Evolutionary conservation across 2,113 vertebrate genomes (phyloP), one percentile per base, ranked within the genome.

Genomic region (Melanerpes aurifrons): DNA sequence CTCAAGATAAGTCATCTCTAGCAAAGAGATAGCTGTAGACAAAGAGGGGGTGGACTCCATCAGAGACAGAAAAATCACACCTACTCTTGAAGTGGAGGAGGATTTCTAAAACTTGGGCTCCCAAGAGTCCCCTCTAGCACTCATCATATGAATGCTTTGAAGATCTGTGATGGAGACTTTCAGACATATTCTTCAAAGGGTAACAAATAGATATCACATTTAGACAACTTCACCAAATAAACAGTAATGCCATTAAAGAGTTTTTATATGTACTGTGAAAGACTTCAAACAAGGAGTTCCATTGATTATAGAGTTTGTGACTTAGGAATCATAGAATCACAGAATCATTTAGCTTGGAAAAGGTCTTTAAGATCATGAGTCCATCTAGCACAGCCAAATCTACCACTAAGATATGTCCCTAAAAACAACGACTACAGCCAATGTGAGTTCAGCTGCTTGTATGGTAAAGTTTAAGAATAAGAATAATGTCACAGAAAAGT

Each of bases 1-100:
- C 88, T 63, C 67, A 77, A 66, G 66, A 87, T 77, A 79, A 89
- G 24, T 57, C 19, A 78, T 94, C 47, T 82, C 48, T 79, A 32
- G 81, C 19, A 92, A 74, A 87, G 43, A 68, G 50, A 50, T 54
- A 79, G 29, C 56, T 90, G 76, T 66, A 96, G 91, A 95, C 94
- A 93, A 82, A 93, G 82, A 94, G 93, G 91, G 94, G 95, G 87
- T 82, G 91, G 93, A 93, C 87, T 94, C 82, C 40, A 88, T 91
- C 83, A 87, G 67, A 92, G 70, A 59, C 29, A 79, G 71, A 87
- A 92, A 91, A 92, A 62, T 73, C 70, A 72, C 92, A 75, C 82
- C 86, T 79, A 87, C 91, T 90, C 70, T 91, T 61, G 72, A 82
- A 73, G 53, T 93, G 95, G 93, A 78, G 92, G 87, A 96, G 94